Evolutionary conservation across 2,888 invertebrate genomes (phyloP).

Genomic region (Pantelozetes paolii): DNA sequence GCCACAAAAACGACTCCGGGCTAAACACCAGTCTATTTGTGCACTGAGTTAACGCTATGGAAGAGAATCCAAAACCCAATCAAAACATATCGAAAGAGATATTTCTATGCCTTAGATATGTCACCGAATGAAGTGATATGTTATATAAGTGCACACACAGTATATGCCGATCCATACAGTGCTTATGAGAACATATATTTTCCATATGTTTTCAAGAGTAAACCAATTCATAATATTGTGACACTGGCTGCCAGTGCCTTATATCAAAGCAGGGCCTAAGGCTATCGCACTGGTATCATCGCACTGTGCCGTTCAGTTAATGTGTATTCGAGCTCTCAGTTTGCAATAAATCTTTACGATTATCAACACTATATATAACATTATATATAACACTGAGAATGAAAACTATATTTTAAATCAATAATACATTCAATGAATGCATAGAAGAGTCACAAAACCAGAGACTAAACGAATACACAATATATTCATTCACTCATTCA

Average conservation of each 20-base stretch:
- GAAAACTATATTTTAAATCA: constrained; percentile 24
- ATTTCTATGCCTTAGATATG: constrained; percentile 17
- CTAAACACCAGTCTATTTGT: constrained; percentile 14
- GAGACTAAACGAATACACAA: not conserved
- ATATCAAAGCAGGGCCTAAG: constrained; percentile 23
- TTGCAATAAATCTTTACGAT: constrained; percentile 31
- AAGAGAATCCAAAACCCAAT: constrained; percentile 21
- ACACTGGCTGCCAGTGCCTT: not conserved
- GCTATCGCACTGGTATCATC: not conserved
- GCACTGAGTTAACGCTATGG: not conserved
- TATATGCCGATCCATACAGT: not conserved
- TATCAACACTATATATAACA: constrained; percentile 34
- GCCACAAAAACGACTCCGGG: constrained; percentile 23
- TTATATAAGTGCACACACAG: constrained; percentile 7
- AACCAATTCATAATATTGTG: constrained; percentile 32
- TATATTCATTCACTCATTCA: not conserved
- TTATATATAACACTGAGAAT: not conserved
- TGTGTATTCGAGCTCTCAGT: constrained; percentile 10
- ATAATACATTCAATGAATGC: constrained; percentile 5
- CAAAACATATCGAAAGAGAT: constrained; percentile 26
- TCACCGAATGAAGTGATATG: not conserved
- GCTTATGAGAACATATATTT: constrained; percentile 25
- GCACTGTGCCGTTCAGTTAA: not conserved
- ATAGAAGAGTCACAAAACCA: not conserved
- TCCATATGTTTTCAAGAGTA: constrained; percentile 31